phyloP scores from a whole-genome alignment of 1,140 invertebrate species.

The Drosophila lowei region DNA sequence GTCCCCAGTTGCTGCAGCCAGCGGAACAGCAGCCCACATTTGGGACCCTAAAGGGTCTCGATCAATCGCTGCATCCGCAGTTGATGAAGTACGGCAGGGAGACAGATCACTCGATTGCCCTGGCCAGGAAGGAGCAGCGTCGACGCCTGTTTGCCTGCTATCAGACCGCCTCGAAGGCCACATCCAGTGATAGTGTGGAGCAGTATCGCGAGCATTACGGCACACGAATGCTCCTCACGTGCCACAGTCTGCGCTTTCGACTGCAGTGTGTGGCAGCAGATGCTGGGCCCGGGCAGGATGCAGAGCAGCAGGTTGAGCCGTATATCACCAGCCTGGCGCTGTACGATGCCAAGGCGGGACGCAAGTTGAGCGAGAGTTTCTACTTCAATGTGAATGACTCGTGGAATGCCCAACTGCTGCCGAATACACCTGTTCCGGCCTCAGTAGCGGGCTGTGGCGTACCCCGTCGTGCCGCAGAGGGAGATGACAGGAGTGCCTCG shows the following conservation, averaged over 20 bases:
- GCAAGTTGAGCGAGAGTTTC: conserved; percentile 96
- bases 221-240: conserved; percentile 91
- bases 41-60: conserved; percentile 92
- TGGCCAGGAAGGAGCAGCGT: conserved; percentile 90
- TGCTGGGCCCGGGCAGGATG: conserved; percentile 85
- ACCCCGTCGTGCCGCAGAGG: conserved; percentile 47
- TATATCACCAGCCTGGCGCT: conserved; percentile 94
- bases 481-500: conserved; percentile 47
- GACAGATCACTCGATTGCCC: conserved; percentile 92
- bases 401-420: conserved; percentile 85
- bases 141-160: conserved; percentile 87
- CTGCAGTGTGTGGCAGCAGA: conserved; percentile 90
- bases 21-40: conserved; percentile 82
- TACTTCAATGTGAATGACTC: conserved; percentile 94
- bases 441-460: conserved; percentile 69
- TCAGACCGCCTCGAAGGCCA: conserved; percentile 56
- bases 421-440: conserved; percentile 71
- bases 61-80: conserved; percentile 93
- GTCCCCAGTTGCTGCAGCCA: conserved; percentile 39
- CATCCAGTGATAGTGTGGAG: conserved; percentile 84
- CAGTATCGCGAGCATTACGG: conserved; percentile 91
- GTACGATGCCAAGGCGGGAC: conserved; percentile 92
- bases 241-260: conserved; percentile 88
- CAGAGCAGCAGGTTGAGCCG: conserved; percentile 94
- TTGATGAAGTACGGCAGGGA: conserved; percentile 94